phyloP scores from a whole-genome alignment of 2,113 vertebrate genomes.

The Athene cunicularia region DNA sequence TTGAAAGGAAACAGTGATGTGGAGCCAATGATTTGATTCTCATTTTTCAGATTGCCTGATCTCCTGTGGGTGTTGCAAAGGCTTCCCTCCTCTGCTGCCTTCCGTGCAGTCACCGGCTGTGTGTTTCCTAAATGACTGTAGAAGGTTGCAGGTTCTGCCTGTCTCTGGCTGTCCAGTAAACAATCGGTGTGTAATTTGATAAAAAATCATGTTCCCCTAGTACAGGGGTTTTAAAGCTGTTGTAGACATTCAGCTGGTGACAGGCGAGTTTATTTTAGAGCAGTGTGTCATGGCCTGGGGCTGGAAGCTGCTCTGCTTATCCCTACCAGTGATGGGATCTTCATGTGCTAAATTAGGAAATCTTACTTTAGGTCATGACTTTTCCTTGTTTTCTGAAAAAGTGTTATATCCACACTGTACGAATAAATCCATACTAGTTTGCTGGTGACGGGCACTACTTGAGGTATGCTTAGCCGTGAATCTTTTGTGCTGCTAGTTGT shows the following conservation, averaged over 20 bases:
- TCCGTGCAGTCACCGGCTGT: accelerated
- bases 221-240: neutral
- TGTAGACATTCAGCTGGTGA: neutral
- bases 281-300: neutral
- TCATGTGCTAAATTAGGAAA: neutral
- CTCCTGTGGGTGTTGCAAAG: neutral
- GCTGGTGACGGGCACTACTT: neutral
- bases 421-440: neutral
- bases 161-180: neutral
- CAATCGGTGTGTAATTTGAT: neutral
- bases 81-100: neutral
- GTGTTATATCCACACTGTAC: neutral
- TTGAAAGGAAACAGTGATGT: neutral
- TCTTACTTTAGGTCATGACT: neutral
- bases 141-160: neutral
- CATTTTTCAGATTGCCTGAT: neutral
- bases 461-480: neutral
- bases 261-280: neutral
- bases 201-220: neutral
- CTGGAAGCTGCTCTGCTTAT: neutral
- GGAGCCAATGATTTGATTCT: neutral
- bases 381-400: neutral
- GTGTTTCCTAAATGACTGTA: neutral
- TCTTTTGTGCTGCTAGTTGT: neutral
- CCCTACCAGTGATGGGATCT: neutral